These are phyloP conservation scores for Acropternis orthonyx DNA, from an alignment of 2,797 vertebrate genomes.

Conservation along the genomic window DNA sequence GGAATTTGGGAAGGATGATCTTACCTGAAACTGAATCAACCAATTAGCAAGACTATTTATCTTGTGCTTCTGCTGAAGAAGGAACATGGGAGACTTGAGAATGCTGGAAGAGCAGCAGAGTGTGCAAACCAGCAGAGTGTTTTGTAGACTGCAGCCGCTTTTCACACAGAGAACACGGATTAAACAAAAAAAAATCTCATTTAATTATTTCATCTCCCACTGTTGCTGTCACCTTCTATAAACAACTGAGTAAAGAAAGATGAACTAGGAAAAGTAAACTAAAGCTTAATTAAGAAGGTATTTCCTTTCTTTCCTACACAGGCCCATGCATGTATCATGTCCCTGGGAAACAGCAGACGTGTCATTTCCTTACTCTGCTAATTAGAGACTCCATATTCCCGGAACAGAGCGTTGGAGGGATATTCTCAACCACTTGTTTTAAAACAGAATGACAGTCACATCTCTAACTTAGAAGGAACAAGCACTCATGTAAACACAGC, in stretches of 20 bases:
- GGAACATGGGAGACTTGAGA: neutral
- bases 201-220: constrained; percentile 47
- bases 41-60: neutral
- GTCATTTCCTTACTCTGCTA: constrained; percentile 55
- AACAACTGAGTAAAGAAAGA: constrained; percentile 35
- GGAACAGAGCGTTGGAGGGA: neutral
- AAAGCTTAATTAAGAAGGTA: constrained; percentile 49
- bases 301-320: neutral
- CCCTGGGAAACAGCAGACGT: constrained; percentile 46
- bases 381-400: constrained; percentile 67
- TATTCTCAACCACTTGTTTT: constrained; percentile 41
- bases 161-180: neutral
- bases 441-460: constrained; percentile 45
- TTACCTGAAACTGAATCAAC: neutral
- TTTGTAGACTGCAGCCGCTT: neutral
- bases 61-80: neutral
- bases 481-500: neutral
- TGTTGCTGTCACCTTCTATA: constrained; percentile 25
- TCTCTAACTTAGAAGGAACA: constrained; percentile 60
- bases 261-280: constrained; percentile 29
- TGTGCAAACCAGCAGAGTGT: neutral
- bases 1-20: neutral
- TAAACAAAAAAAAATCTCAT: neutral
- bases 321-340: neutral
- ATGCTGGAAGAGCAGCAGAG: neutral